Percentiles rank a stretch among this genome's conserved stretches.
Conservation (phyloP, 1,140 invertebrate genomes). For the Nasonia giraulti region DNA sequence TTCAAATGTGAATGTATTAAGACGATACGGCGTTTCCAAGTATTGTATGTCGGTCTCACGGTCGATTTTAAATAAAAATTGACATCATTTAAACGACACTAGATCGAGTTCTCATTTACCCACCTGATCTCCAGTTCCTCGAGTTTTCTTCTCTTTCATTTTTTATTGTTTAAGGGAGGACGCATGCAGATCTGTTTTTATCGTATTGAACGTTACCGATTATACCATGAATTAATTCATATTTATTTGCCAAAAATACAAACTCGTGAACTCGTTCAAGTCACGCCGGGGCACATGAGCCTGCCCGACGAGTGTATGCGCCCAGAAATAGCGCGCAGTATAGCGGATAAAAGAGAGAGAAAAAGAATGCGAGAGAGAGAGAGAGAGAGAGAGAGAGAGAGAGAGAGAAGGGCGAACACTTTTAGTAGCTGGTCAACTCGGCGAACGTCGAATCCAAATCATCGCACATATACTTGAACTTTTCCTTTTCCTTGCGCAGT, state of each 20-base stretch:
- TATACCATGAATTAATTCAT: conserved; percentile 22
- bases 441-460: conserved; percentile 92
- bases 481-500: conserved; percentile 84
- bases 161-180: no score
- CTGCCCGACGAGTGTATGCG: neutral
- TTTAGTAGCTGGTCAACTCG: conserved; percentile 82
- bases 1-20: conserved; percentile 63
- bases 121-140: neutral
- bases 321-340: conserved; percentile 37
- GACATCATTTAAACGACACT: conserved; percentile 59
- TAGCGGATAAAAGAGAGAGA: conserved; percentile 19
- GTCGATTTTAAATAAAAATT: conserved; percentile 69
- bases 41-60: conserved; percentile 66
- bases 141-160: neutral
- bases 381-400: neutral
- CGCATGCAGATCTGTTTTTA: no score
- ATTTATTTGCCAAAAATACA: conserved; percentile 43
- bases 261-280: neutral
- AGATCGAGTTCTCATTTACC: neutral
- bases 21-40: conserved; percentile 62
- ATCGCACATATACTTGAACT: conserved; percentile 81
- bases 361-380: conserved; percentile 8
- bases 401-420: neutral
- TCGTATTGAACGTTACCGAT: neutral
- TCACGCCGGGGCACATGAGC: neutral